phyloP scores from a whole-genome alignment of 2,888 invertebrate genomes.

The Amphipoea oculea region DNA sequence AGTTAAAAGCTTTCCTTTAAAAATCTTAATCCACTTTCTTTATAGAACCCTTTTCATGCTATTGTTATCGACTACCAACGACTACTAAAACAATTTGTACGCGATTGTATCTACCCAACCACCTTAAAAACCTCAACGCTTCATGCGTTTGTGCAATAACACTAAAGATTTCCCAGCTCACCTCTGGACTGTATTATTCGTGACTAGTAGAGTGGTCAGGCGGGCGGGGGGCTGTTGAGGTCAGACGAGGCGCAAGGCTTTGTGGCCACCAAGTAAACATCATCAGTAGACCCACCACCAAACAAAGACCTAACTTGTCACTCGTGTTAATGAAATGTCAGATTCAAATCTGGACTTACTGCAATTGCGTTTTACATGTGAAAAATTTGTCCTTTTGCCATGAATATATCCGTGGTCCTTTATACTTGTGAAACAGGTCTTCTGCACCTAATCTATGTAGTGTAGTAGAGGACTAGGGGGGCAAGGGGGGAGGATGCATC shows the following conservation, averaged over 20 bases:
- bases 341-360: background rate
- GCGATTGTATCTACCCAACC: conserved; percentile 25
- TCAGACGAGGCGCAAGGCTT: conserved; percentile 66
- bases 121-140: conserved; percentile 53
- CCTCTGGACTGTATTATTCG: conserved; percentile 65
- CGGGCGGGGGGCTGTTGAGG: conserved; percentile 70
- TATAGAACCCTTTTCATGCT: background rate
- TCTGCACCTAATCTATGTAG: conserved; percentile 35
- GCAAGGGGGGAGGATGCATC: conserved; percentile 67
- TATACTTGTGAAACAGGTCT: background rate
- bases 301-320: background rate
- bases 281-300: conserved; percentile 38
- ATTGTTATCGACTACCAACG: background rate
- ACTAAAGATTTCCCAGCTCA: conserved; percentile 58
- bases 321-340: background rate
- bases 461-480: conserved; percentile 46
- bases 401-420: background rate
- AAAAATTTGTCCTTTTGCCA: background rate
- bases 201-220: conserved; percentile 67
- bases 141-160: conserved; percentile 55
- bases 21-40: background rate
- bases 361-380: background rate
- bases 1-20: background rate
- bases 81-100: conserved; percentile 31
- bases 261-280: conserved; percentile 13